phyloP scores from a whole-genome alignment of 37 sponge, comb jelly and placozoan genomes.

The Eunapius fragilis region DNA sequence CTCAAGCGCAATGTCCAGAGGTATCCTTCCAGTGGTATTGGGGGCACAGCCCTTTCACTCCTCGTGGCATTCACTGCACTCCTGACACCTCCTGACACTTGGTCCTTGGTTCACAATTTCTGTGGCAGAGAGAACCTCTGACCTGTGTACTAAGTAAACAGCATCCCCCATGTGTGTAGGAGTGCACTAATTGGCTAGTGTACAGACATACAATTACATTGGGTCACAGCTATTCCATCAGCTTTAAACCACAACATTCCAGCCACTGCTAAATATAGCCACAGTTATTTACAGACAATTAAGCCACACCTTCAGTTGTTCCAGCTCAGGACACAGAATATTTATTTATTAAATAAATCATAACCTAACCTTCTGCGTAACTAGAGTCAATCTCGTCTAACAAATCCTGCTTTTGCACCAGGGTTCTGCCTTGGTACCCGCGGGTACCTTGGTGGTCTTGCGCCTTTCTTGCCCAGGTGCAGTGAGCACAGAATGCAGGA shows the following conservation, averaged over 20 bases:
- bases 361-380: neutral
- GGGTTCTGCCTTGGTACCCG: neutral
- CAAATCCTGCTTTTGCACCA: neutral
- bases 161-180: neutral
- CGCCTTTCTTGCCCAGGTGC: conserved; percentile 4
- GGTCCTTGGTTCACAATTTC: neutral
- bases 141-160: neutral
- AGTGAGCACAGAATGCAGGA: conserved; percentile 52
- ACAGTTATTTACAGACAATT: neutral
- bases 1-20: neutral
- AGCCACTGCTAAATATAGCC: neutral
- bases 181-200: neutral
- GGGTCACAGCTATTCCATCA: neutral
- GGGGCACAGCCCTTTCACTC: neutral
- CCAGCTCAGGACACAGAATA: neutral
- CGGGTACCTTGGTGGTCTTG: neutral
- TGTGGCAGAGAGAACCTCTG: neutral
- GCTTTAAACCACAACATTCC: neutral
- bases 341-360: neutral
- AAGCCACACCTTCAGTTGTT: neutral
- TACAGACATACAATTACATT: neutral
- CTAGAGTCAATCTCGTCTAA: neutral
- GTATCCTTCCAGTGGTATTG: neutral
- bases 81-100: neutral
- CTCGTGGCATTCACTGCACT: neutral